Percentiles rank a stretch among this genome's conserved stretches.
Evolutionary conservation across 2,888 invertebrate genomes (phyloP).

Genomic region (Bombylius discolor): DNA sequence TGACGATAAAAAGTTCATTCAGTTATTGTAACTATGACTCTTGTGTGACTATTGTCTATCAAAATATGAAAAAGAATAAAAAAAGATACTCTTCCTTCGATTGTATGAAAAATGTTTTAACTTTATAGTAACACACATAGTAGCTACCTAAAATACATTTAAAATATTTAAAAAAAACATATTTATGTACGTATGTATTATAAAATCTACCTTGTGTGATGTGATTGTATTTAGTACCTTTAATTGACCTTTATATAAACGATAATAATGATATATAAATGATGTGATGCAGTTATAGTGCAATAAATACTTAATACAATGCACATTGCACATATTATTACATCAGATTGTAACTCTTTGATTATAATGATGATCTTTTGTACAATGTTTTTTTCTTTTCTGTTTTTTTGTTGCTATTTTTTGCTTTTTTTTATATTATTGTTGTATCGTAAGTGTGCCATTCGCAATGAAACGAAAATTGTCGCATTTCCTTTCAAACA

Average conservation of each 20-base stretch:
- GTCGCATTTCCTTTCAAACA: constrained; percentile 10
- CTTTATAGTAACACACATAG: too few species aligned
- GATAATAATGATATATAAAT: neutral
- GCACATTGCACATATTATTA: neutral
- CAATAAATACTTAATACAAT: neutral
- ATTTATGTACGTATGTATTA: neutral
- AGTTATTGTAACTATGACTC: too few species aligned
- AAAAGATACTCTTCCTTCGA: too few species aligned
- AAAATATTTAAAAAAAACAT: too few species aligned
- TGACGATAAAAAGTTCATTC: too few species aligned
- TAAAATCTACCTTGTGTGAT: neutral
- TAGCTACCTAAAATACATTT: too few species aligned
- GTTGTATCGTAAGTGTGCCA: constrained; percentile 4
- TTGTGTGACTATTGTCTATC: too few species aligned
- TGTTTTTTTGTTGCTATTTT: constrained; percentile 1
- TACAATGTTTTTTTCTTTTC: constrained; percentile 1
- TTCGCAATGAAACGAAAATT: constrained; percentile 8
- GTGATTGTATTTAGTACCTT: neutral
- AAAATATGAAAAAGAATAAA: too few species aligned
- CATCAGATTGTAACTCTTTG: neutral
- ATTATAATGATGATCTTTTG: neutral
- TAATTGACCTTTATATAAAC: neutral
- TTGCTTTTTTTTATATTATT: neutral
- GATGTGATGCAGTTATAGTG: neutral
- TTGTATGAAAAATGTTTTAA: too few species aligned